Evolutionary conservation across 2,113 vertebrate genomes (phyloP), one percentile per base, ranked within the genome.

Genomic region (Sinocyclocheilus rhinocerous): DNA sequence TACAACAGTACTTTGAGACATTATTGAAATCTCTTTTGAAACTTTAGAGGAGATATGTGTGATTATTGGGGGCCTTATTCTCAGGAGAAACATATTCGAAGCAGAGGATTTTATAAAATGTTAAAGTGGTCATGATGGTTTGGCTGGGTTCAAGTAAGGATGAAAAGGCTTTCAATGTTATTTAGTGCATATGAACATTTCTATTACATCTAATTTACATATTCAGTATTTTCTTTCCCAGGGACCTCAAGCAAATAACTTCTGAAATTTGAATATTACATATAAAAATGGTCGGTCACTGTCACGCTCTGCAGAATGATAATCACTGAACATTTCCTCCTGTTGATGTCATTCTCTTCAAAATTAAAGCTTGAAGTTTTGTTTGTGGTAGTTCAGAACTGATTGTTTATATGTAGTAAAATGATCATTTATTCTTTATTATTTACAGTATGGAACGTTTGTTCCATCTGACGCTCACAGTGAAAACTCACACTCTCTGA

Each of bases 401-500:
- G 69, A 22, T 72, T 33, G 33, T 39, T 72, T 12, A 36, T 39
- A 20, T 72, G 18, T 39, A 72, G 69, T 39, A 5, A 39, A 39
- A 5, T 1, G 69, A 22, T 72, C 9, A 36, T 69, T 16, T 2
- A 29, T 33, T 18, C 65, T 33, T 33, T 16, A 33, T 33, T 69
- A 16, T 33, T 67, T 67, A 29, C 13, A 39, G 18, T 22, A 22
- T 33, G 8, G 18, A 26, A 36, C 67, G 3, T 11, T 70, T 36
- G 29, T 18, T 36, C 16, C 16, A 20, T 22, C 69, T 77, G 39
- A 63, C 1, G 0, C 70, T 4, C 24, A 16, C 15, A 13, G 57
- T 84, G 70, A 24, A 52, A 84, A 84, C 45, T 65, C n/a, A 59
- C 12, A 15, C 63, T 84, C 39, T 22, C 39, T 39, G 42, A 77